Percentiles rank a stretch among this genome's conserved stretches.
These are phyloP conservation scores for Gambusia affinis DNA, from an alignment of 2,113 vertebrate genomes.

Conservation along the genomic window DNA sequence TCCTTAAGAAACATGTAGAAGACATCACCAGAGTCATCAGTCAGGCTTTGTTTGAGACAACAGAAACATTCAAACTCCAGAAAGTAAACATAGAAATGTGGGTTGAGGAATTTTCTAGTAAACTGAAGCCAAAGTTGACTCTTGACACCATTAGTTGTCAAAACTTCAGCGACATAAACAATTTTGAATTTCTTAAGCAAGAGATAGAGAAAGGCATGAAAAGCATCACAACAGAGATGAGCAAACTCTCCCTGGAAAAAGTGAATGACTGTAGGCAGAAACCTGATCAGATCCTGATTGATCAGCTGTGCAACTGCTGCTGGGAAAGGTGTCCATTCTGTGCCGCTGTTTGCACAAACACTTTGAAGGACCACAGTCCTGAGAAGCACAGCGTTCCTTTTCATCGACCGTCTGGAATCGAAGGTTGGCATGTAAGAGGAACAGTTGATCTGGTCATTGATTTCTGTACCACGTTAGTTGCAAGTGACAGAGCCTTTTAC, in stretches of 20 bases:
- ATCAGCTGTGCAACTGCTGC: slow-evolving; percentile 67
- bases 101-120: slow-evolving; percentile 30
- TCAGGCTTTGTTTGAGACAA: slow-evolving; percentile 54
- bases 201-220: no score
- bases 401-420: slow-evolving; percentile 44
- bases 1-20: slow-evolving; percentile 31
- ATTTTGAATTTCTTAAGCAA: no score
- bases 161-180: not conserved
- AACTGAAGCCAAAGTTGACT: not conserved
- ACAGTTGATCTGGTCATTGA: not conserved
- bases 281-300: not conserved
- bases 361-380: slow-evolving; percentile 33
- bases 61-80: fast-evolving
- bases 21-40: not conserved
- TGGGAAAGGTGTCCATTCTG: slow-evolving; percentile 74
- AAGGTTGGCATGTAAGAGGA: not conserved
- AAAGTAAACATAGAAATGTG: slow-evolving; percentile 20
- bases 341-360: slow-evolving; percentile 69
- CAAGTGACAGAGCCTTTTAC: not conserved
- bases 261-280: no score
- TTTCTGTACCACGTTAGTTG: slow-evolving; percentile 60
- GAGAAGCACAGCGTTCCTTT: slow-evolving; percentile 43
- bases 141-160: slow-evolving; percentile 7
- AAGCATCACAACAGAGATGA: no score
- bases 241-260: no score